These are phyloP conservation scores for Xenus cinereus DNA, from an alignment of 2,113 vertebrate genomes.

Conservation along the genomic window DNA sequence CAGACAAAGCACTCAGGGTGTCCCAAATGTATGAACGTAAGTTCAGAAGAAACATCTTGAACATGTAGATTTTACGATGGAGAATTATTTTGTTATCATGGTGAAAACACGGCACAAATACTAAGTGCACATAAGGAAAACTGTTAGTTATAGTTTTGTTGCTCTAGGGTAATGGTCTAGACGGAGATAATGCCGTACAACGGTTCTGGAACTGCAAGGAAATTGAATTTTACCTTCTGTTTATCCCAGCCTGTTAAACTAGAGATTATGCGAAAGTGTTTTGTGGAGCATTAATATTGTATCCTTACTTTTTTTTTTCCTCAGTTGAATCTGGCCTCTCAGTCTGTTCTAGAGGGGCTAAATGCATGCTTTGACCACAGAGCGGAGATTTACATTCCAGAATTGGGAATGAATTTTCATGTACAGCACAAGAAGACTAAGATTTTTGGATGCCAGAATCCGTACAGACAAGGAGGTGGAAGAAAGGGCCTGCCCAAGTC, in stretches of 20 bases:
- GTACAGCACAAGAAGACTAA: slow-evolving; percentile 92
- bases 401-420: slow-evolving; percentile 90
- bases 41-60: neutral
- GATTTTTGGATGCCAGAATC: slow-evolving; percentile 98
- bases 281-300: neutral
- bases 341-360: slow-evolving; percentile 95
- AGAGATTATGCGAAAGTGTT: neutral
- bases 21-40: neutral
- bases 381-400: slow-evolving; percentile 93
- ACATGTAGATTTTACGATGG: neutral
- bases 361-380: slow-evolving; percentile 98
- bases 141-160: neutral
- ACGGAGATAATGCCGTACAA: neutral
- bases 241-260: neutral
- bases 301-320: neutral
- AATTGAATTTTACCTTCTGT: neutral
- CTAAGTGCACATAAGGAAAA: neutral
- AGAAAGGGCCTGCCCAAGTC: slow-evolving; percentile 94
- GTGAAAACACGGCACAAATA: neutral
- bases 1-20: neutral
- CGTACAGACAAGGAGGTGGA: slow-evolving; percentile 93
- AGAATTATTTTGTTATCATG: neutral
- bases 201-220: neutral
- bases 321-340: slow-evolving; percentile 93
- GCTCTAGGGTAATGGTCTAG: neutral